These are phyloP conservation scores for Oncopodura yosiiana DNA, from an alignment of 1,140 invertebrate species.

Conservation along the genomic window DNA sequence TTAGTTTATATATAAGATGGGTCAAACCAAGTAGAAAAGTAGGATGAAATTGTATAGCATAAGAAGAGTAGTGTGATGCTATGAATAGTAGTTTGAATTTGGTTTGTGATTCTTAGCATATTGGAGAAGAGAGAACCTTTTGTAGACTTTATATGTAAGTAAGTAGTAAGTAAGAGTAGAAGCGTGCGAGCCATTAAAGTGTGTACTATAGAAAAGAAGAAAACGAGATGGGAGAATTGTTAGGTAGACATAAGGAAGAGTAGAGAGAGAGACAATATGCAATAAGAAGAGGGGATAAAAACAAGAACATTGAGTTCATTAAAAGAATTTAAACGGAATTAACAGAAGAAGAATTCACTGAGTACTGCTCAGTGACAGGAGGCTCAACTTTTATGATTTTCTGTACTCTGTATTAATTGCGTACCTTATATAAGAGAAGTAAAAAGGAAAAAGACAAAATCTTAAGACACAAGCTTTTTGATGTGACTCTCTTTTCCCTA, in stretches of 20 bases:
- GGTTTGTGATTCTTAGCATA: too few relatives aligned
- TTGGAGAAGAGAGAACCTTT: too few relatives aligned
- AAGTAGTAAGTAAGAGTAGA: too few relatives aligned
- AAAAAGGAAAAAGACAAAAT: too few relatives aligned
- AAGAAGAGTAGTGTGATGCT: background rate
- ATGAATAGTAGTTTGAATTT: too few relatives aligned
- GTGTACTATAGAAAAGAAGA: too few relatives aligned
- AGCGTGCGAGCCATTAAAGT: too few relatives aligned
- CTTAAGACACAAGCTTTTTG: too few relatives aligned
- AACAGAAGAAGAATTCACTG: slow-evolving; percentile 33
- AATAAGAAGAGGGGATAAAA: slow-evolving; percentile 17
- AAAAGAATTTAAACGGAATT: slow-evolving; percentile 37
- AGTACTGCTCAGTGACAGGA: slow-evolving; percentile 30
- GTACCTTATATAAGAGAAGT: slow-evolving; percentile 30
- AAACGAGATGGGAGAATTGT: too few relatives aligned
- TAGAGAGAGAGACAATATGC: background rate
- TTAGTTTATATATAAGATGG: too few relatives aligned
- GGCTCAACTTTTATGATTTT: slow-evolving; percentile 36
- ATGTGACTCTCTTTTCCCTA: background rate
- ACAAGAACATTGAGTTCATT: slow-evolving; percentile 31
- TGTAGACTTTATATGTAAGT: too few relatives aligned
- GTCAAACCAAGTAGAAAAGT: slow-evolving; percentile 32
- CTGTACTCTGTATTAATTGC: slow-evolving; percentile 34
- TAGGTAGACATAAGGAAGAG: background rate
- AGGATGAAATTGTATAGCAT: slow-evolving; percentile 6